phyloP scores from a whole-genome alignment of 2,797 vertebrate species.

The Syngnathus acus region DNA sequence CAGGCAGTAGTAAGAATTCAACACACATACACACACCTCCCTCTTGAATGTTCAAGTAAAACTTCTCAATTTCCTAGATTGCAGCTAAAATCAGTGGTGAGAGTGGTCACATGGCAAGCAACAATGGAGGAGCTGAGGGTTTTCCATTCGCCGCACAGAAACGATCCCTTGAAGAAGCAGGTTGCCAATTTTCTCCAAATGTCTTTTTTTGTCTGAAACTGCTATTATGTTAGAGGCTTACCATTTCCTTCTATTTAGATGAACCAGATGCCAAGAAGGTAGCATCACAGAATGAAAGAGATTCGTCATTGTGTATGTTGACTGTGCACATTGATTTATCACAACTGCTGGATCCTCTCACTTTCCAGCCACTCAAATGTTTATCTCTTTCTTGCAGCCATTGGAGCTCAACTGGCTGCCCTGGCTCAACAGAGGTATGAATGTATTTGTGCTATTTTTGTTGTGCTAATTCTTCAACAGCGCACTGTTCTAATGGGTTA shows the following conservation, averaged over 20 bases:
- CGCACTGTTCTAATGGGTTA: background rate
- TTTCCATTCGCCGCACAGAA: constrained; percentile 84
- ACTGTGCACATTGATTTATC: constrained; percentile 14
- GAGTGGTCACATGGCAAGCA: constrained; percentile 66
- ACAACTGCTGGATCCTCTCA: background rate
- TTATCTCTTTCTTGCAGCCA: constrained; percentile 63
- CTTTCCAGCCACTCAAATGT: constrained; percentile 16
- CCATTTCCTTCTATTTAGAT: constrained; percentile 62
- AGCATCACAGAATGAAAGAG: constrained; percentile 81
- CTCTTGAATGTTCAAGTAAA: background rate
- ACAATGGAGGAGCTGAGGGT: constrained; percentile 74
- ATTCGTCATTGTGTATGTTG: constrained; percentile 66
- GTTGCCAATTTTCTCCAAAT: constrained; percentile 32
- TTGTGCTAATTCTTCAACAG: background rate
- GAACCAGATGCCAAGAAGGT: constrained; percentile 91
- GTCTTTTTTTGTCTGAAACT: background rate
- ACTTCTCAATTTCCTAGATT: constrained; percentile 52
- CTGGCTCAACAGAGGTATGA: constrained; percentile 84
- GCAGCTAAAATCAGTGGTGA: constrained; percentile 77
- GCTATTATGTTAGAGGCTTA: background rate
- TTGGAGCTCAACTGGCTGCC: constrained; percentile 82
- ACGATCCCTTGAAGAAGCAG: constrained; percentile 75
- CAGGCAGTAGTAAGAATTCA: background rate
- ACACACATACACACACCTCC: no score
- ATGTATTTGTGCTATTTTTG: background rate